These are phyloP conservation scores for Colossoma macropomum DNA, from an alignment of 2,113 vertebrate species.

Conservation along the genomic window DNA sequence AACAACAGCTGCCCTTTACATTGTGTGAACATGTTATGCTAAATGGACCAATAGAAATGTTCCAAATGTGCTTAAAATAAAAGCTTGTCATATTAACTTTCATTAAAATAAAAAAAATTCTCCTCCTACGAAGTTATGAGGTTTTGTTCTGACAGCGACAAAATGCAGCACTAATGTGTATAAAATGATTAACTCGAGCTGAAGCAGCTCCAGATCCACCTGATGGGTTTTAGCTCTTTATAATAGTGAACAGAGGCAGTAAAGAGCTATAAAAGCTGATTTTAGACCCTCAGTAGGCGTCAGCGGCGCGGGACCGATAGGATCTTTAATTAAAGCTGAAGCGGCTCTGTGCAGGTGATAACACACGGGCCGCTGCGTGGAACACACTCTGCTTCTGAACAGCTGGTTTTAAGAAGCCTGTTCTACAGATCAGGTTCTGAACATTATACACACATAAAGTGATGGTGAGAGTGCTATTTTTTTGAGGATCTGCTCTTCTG, in stretches of 20 bases:
- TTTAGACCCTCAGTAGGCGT: background rate
- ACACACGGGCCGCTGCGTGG: background rate
- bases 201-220: background rate
- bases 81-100: too few relatives aligned
- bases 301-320: conserved; percentile 1
- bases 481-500: background rate
- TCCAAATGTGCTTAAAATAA: too few relatives aligned
- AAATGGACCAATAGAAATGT: too few relatives aligned
- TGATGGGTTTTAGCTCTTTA: too few relatives aligned
- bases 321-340: conserved; percentile 44
- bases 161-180: too few relatives aligned
- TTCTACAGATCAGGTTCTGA: background rate
- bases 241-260: too few relatives aligned
- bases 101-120: too few relatives aligned
- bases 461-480: background rate
- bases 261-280: background rate
- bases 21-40: too few relatives aligned
- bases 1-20: too few relatives aligned
- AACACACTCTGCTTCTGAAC: conserved; percentile 1
- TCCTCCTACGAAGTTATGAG: too few relatives aligned
- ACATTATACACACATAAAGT: background rate
- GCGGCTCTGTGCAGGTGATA: background rate
- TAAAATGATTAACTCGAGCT: too few relatives aligned
- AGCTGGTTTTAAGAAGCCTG: background rate
- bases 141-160: too few relatives aligned